Evolutionary conservation across 2,113 vertebrate species (phyloP).

Genomic region (Salvator merianae): DNA sequence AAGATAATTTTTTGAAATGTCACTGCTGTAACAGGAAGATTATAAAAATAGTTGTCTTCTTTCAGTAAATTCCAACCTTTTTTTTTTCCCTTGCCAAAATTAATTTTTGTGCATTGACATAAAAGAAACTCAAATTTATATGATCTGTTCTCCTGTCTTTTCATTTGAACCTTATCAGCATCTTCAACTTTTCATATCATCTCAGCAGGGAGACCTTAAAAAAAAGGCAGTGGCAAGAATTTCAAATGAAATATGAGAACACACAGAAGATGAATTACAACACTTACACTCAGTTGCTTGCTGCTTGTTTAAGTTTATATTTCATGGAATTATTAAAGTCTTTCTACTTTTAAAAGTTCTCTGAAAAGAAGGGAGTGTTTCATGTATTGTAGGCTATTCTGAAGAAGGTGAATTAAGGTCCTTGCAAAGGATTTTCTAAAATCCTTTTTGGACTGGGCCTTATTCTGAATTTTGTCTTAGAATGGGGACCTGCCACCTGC

Average conservation of each 20-base stretch:
- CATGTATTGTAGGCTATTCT: not conserved
- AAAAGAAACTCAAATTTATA: not conserved
- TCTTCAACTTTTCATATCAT: not conserved
- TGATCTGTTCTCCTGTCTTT: not conserved
- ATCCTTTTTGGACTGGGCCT: too few species aligned
- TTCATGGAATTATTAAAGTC: not conserved
- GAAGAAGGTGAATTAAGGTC: not conserved
- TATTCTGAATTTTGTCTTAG: too few species aligned
- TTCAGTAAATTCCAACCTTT: not conserved
- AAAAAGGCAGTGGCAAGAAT: not conserved
- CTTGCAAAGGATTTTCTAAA: not conserved
- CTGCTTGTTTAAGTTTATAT: not conserved
- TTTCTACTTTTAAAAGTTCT: not conserved
- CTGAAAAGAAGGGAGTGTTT: not conserved
- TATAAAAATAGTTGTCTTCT: not conserved
- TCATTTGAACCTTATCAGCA: not conserved
- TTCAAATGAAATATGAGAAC: conserved; percentile 13
- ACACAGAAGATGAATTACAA: not conserved
- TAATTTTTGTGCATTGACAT: not conserved
- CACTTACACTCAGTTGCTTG: not conserved
- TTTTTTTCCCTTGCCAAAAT: not conserved
- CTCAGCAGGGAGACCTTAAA: not conserved
- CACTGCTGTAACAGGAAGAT: not conserved
- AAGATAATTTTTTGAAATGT: not conserved
- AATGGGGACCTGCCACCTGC: too few species aligned